These are phyloP conservation scores for Cranoglanis bouderius DNA, from an alignment of 2,113 vertebrate species.

Conservation along the genomic window DNA sequence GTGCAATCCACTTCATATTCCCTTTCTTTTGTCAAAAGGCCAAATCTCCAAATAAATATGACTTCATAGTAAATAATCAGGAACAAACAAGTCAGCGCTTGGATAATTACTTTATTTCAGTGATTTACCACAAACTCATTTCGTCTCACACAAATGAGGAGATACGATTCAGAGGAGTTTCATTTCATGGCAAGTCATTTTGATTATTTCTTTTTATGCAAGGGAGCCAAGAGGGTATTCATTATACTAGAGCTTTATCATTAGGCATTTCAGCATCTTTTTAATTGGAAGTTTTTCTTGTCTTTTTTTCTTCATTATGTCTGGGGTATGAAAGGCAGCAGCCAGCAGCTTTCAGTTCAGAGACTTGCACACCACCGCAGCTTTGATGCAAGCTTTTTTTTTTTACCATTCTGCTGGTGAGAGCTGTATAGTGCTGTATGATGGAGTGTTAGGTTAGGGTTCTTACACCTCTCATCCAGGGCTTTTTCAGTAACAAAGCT, in stretches of 20 bases:
- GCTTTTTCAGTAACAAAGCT: background rate
- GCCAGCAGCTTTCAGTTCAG: slow-evolving; percentile 16
- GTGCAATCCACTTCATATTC: slow-evolving; percentile 17
- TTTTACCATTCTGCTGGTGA: slow-evolving; percentile 17
- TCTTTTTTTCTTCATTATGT: background rate
- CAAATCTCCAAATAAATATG: slow-evolving; percentile 13
- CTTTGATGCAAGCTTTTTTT: slow-evolving; percentile 29
- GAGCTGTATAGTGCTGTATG: slow-evolving; percentile 14
- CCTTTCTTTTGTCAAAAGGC: background rate
- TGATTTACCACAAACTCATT: slow-evolving; percentile 24
- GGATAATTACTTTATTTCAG: slow-evolving; percentile 9
- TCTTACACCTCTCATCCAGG: background rate
- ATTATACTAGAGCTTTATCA: slow-evolving; percentile 6
- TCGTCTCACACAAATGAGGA: slow-evolving; percentile 5
- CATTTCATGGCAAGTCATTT: slow-evolving; percentile 18
- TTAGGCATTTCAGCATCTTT: slow-evolving; percentile 16
- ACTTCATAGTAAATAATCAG: slow-evolving; percentile 1
- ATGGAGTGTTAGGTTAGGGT: background rate
- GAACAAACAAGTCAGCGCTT: background rate
- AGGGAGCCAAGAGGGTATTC: background rate
- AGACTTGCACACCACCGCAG: background rate
- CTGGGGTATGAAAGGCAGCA: slow-evolving; percentile 20
- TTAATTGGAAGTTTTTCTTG: slow-evolving; percentile 25
- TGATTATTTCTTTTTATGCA: slow-evolving; percentile 12
- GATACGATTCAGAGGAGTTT: slow-evolving; percentile 22